A percentile compares a stretch with the other conserved stretches of the same genome.
Evolutionary conservation across 2,888 invertebrate species (phyloP).

Genomic region (Xestobium rufovillosum): DNA sequence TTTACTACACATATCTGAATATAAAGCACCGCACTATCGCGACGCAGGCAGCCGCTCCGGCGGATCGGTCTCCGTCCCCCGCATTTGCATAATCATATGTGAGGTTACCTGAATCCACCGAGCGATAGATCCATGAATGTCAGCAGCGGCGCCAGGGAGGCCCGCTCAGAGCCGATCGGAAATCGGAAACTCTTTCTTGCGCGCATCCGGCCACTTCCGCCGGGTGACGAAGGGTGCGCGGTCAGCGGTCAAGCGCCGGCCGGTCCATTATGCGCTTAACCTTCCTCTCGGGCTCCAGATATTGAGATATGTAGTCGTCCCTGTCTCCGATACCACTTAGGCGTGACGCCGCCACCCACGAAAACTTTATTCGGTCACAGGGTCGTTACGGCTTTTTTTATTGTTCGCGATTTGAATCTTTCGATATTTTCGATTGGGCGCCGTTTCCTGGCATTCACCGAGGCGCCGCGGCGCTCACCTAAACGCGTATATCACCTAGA

Average conservation of each 20-base stretch:
- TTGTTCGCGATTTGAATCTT: conserved; percentile 34
- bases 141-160: conserved; percentile 56
- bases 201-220: conserved; percentile 28
- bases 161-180: too few species aligned
- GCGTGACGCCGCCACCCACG: conserved; percentile 20
- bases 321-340: conserved; percentile 18
- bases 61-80: conserved; percentile 19
- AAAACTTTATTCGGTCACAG: conserved; percentile 8
- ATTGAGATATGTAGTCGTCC: conserved; percentile 23
- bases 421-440: conserved; percentile 33
- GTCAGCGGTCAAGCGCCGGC: conserved; percentile 32
- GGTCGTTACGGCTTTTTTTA: conserved; percentile 32
- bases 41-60: conserved; percentile 14
- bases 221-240: conserved; percentile 27
- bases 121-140: too few species aligned
- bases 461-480: conserved; percentile 28
- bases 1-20: conserved; percentile 36
- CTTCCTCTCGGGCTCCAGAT: conserved; percentile 22
- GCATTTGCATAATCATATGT: conserved; percentile 36
- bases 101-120: conserved; percentile 42
- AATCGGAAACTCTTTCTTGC: too few species aligned
- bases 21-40: conserved; percentile 36
- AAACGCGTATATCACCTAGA: conserved; percentile 27
- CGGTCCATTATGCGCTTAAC: conserved; percentile 27
- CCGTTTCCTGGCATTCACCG: conserved; percentile 28